Base-by-base conservation (phyloP, 2,888 invertebrate species). In the Stegophylla sp. region DNA sequence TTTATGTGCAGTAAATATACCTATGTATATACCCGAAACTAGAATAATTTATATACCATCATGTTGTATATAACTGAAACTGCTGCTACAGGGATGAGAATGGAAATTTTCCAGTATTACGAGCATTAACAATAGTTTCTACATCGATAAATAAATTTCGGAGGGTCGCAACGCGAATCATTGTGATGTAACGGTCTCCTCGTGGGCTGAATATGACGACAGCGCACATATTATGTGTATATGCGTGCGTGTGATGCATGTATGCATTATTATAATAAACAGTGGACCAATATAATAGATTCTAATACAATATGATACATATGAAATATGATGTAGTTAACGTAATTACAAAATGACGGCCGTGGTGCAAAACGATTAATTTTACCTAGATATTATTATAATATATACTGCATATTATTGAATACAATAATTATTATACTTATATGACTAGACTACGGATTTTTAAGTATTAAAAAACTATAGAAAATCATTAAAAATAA, bases 161-260 rank as follows among this genome's bases (percentile, higher is more conserved):
- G 63, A 74, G 74, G 74, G 74, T 74, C 63, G 74, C 51, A 51
- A 51, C 63, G 48, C 74, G 28, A 28, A 74, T 74, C 74, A 63
- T 75, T 63, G 75, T 53, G 51, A 75, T 53, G 75, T 64, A 75
- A 75, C 75, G 75, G 75, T 75, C 75, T 75, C 41, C 64, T 41
- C 63, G n/a, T 34, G 51, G 75, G 51, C 51, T 20, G 63, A 51
- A 75, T 23, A 64, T 64, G 75, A 75, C 75, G 75, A 75, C 75
- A 64, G 75, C 51, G 23, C 12, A 7, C 10, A 34, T 28, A 51
- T 61, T 48, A 5, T 34, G 7, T 48, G n/a, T n/a, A 56, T 41
- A 28, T 51, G 4, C 45, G 10, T 13, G 10, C 2, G 15, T 45
- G 45, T 45, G 45, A 43, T 45, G 45, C 12, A 12, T 45, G 45